Evolutionary conservation across 2,888 invertebrate genomes (phyloP), one percentile per base, ranked within the genome.

Genomic region (Temnothorax ravouxi): DNA sequence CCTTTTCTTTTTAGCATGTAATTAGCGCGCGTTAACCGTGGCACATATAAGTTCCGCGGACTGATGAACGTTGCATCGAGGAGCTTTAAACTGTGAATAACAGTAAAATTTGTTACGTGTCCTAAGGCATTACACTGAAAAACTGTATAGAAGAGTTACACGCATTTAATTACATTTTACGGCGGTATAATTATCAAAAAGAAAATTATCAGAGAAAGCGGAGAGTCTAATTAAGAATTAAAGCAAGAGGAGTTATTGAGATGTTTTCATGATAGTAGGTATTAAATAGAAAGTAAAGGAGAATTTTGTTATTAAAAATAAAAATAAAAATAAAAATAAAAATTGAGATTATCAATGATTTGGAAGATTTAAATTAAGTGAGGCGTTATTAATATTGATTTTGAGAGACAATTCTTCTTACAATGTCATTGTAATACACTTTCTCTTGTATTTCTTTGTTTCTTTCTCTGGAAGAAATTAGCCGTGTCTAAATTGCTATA

Each of bases 1-100:
- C 59, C 59, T 47, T 59, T 79, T 79, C 47, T 59, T 21, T 47
- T 21, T 38, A 47, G 34, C 47, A 29, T 47, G 72, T 72, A 80
- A 80, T 80, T 80, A 72, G 34, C 71, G 34, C 44, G 72, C 44
- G 47, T 47, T 59, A 71, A 38, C 38, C 13, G 25, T 77, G 54
- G 54, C 41, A 69, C 29, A 0, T 71, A 59, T 71, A 59, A 80
- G 67, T 59, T 59, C 11, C 34, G n/a, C 47, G 15, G 59, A 25
- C 21, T 18, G 56, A 79, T 47, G 59, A 50, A 72, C 25, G 13
- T 56, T 44, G 21, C 54, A 21, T 72, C 13, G 59, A 21, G 18
- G 21, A 69, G 13, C 21, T 41, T 50, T 18, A 29, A 15, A n/a
- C 11, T 15, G 44, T 9, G 67, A 25, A 54, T 54, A 47, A 50